Evolutionary conservation across 1,140 invertebrate species (phyloP).

Genomic region (Palaemon carinicauda): DNA sequence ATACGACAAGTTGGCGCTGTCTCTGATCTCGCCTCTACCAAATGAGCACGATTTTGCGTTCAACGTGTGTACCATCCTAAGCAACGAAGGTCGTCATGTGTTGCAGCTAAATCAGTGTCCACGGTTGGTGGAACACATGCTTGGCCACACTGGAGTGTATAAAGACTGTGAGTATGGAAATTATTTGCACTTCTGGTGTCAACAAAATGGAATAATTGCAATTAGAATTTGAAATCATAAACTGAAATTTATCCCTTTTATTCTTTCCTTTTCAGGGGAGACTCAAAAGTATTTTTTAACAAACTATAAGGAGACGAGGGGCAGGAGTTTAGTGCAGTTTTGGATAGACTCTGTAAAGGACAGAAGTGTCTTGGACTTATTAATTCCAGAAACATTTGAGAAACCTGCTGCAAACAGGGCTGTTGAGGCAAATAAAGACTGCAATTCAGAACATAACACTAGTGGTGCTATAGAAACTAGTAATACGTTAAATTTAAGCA

Average conservation of each 20-base stretch:
- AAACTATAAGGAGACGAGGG: constrained; percentile 61
- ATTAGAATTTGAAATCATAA: no score
- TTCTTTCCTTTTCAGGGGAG: constrained; percentile 39
- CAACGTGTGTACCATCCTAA: constrained; percentile 94
- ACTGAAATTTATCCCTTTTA: constrained; percentile 6
- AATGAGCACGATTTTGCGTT: constrained; percentile 99
- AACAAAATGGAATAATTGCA: no score
- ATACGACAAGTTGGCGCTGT: constrained; percentile 87
- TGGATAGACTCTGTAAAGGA: constrained; percentile 57
- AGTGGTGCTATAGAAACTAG: constrained; percentile 50
- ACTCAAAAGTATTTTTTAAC: constrained; percentile 57
- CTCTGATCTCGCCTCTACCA: constrained; percentile 90
- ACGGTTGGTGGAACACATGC: constrained; percentile 83
- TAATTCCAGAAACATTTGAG: constrained; percentile 40
- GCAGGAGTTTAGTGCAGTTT: constrained; percentile 63
- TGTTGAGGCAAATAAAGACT: neutral
- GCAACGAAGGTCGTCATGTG: constrained; percentile 90
- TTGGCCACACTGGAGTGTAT: constrained; percentile 94
- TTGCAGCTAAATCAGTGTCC: constrained; percentile 84
- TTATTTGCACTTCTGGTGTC: no score
- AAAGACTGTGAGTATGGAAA: constrained; percentile 82
- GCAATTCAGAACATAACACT: constrained; percentile 7
- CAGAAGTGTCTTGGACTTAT: constrained; percentile 50
- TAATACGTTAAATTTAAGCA: constrained; percentile 36
- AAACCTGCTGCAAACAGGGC: neutral